Conservation (phyloP, 2,797 vertebrate genomes). For the Myoxocephalus aenaeus region DNA sequence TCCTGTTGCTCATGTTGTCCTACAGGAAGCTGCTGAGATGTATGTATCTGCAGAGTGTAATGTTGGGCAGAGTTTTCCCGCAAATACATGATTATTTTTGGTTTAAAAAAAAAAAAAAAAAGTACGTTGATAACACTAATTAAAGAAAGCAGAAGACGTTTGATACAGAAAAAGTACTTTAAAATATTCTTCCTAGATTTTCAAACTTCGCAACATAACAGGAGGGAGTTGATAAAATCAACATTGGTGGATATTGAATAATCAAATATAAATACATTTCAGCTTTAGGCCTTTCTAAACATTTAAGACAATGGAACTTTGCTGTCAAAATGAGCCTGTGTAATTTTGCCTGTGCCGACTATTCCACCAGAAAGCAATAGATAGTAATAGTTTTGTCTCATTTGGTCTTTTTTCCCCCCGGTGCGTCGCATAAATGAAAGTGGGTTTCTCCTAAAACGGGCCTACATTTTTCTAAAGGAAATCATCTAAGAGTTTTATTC, state of each 20-base stretch:
- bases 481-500: slow-evolving; percentile 30
- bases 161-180: too few species aligned
- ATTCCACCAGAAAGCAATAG: neutral
- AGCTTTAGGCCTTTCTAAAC: neutral
- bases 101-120: too few species aligned
- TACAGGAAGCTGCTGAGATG: too few species aligned
- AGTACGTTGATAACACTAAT: too few species aligned
- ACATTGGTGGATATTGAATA: neutral
- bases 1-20: too few species aligned
- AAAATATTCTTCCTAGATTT: too few species aligned
- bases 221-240: neutral
- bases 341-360: neutral
- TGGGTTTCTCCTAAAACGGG: neutral
- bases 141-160: too few species aligned
- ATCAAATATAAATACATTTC: neutral
- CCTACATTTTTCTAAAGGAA: neutral
- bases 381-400: neutral
- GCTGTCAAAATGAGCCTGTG: too few species aligned
- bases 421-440: neutral
- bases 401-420: neutral
- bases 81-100: too few species aligned
- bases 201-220: too few species aligned
- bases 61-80: too few species aligned
- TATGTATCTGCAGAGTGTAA: too few species aligned
- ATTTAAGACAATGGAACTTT: neutral